Conservation (phyloP, 2,797 vertebrate genomes). For the Clarias pachynema region DNA sequence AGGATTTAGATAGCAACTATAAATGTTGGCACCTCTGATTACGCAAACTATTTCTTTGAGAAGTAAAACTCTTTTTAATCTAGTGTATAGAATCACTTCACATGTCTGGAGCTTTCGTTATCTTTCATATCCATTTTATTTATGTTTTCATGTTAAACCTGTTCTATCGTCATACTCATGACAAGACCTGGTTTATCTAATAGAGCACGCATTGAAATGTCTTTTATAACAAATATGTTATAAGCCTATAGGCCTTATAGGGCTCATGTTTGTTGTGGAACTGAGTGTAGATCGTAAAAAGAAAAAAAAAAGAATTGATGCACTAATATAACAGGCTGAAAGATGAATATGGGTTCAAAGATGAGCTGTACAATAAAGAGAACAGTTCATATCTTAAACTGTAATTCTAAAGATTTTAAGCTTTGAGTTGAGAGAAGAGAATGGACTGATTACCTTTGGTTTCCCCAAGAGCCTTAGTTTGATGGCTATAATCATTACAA, state of each 20-base stretch:
- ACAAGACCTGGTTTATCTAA: conserved; percentile 8
- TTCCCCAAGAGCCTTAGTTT: conserved; percentile 51
- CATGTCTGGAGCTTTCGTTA: conserved; percentile 29
- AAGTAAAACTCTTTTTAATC: not conserved
- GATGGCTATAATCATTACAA: conserved; percentile 62
- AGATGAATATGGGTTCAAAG: conserved; percentile 24
- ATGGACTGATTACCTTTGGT: conserved; percentile 51
- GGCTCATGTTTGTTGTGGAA: conserved; percentile 2
- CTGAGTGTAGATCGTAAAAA: not conserved
- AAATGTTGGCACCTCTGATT: conserved; percentile 13
- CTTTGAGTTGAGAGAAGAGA: conserved; percentile 45
- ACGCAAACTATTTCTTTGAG: not conserved
- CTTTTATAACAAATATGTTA: conserved; percentile 28
- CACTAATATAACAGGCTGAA: conserved; percentile 30
- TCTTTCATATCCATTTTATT: conserved; percentile 36
- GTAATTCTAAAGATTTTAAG: conserved; percentile 23
- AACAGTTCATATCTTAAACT: conserved; percentile 28
- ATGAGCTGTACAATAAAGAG: conserved; percentile 49
- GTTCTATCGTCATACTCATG: conserved; percentile 20
- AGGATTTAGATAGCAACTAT: not conserved
- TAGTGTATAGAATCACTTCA: conserved; percentile 41
- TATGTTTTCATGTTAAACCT: conserved; percentile 20
- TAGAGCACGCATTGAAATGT: conserved; percentile 28
- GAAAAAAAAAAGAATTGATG: conserved; percentile 8
- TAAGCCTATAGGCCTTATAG: conserved; percentile 42